Evolutionary conservation across 2,113 vertebrate species (phyloP).

Genomic region (Paradoxurus hermaphroditus): DNA sequence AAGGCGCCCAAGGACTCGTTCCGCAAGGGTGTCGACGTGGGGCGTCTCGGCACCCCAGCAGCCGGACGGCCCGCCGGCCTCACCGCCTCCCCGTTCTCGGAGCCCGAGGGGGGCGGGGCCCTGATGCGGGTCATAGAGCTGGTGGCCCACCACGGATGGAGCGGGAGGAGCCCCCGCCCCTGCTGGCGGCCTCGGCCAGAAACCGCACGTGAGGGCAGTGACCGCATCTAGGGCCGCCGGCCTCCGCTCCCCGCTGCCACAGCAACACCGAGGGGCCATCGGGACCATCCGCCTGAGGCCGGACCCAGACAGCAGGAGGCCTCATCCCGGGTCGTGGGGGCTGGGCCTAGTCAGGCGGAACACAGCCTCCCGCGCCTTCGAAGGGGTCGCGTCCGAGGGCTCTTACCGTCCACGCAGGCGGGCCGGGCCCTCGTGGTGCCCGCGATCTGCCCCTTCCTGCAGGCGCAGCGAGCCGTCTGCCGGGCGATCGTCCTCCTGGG

Average conservation of each 20-base stretch:
- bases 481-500: constrained; percentile 97
- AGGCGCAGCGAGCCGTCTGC: constrained; percentile 98
- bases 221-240: fast-evolving
- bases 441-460: constrained; percentile 99
- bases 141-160: fast-evolving
- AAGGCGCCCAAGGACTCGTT: fast-evolving
- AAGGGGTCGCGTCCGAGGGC: fast-evolving
- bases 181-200: neutral
- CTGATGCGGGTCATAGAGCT: fast-evolving
- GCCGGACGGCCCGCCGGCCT: fast-evolving
- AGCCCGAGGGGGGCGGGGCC: neutral
- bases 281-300: fast-evolving
- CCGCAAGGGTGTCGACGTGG: fast-evolving
- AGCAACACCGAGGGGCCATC: fast-evolving
- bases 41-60: fast-evolving
- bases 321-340: fast-evolving
- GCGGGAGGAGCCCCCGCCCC: neutral
- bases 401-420: constrained; percentile 98
- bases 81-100: fast-evolving
- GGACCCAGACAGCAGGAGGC: fast-evolving
- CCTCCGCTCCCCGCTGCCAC: fast-evolving
- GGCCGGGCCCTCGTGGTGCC: constrained; percentile 98
- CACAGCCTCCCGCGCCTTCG: fast-evolving
- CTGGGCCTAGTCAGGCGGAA: neutral
- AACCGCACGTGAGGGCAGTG: fast-evolving